phyloP scores from a whole-genome alignment of 2,797 vertebrate species.

The Semaprochilodus insignis region DNA sequence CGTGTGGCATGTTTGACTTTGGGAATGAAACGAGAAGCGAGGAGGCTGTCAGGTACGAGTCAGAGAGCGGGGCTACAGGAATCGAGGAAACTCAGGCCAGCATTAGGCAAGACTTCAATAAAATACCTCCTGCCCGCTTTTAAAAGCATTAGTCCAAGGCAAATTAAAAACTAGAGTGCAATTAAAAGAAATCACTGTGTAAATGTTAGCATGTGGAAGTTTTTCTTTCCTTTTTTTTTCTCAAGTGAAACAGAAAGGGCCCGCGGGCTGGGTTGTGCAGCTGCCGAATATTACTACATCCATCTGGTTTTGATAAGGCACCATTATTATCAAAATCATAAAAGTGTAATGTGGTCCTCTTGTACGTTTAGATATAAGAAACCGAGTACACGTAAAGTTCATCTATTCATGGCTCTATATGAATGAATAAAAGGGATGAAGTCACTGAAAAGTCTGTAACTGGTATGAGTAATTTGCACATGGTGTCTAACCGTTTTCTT shows the following conservation, averaged over 20 bases:
- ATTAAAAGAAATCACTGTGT: slow-evolving; percentile 89
- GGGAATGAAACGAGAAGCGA: slow-evolving; percentile 70
- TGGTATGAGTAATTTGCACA: slow-evolving; percentile 48
- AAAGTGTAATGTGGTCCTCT: slow-evolving; percentile 80
- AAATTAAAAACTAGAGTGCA: slow-evolving; percentile 88
- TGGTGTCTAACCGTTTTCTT: slow-evolving; percentile 15
- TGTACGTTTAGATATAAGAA: slow-evolving; percentile 78
- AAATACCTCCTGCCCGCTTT: slow-evolving; percentile 82
- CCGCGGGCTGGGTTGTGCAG: slow-evolving; percentile 76
- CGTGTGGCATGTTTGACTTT: slow-evolving; percentile 77
- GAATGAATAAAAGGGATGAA: slow-evolving; percentile 64
- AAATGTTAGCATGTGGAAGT: slow-evolving; percentile 90
- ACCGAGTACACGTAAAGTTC: slow-evolving; percentile 69
- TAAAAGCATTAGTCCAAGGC: slow-evolving; percentile 85
- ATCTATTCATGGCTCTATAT: slow-evolving; percentile 65
- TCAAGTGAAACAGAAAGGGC: slow-evolving; percentile 77
- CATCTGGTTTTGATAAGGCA: slow-evolving; percentile 86
- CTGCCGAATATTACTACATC: slow-evolving; percentile 83
- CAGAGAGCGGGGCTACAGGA: slow-evolving; percentile 69
- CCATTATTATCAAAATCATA: slow-evolving; percentile 88
- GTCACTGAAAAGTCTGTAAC: slow-evolving; percentile 52
- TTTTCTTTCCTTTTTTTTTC: slow-evolving; percentile 73
- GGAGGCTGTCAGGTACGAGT: slow-evolving; percentile 77
- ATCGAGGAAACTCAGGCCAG: slow-evolving; percentile 74
- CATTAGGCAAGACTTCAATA: slow-evolving; percentile 82